phyloP scores from a whole-genome alignment of 2,113 vertebrate genomes.

The Hippocampus guttulatus region DNA sequence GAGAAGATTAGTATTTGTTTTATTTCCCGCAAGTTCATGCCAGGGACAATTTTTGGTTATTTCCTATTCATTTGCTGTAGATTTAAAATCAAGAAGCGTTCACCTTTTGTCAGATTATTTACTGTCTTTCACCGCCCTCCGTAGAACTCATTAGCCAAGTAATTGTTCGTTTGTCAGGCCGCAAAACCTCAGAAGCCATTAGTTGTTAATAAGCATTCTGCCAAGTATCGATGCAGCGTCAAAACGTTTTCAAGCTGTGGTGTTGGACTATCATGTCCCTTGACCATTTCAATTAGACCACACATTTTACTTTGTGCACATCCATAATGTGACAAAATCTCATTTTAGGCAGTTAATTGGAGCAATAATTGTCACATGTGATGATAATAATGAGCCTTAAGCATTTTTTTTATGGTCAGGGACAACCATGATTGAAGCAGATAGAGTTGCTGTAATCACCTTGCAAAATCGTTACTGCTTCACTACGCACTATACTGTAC shows the following conservation, averaged over 20 bases:
- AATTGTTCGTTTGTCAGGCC: conserved; percentile 2
- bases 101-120: conserved; percentile 17
- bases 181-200: background rate
- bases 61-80: background rate
- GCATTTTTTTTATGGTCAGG: background rate
- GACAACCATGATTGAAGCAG: background rate
- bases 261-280: conserved; percentile 5
- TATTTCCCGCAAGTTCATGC: background rate
- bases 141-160: background rate
- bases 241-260: conserved; percentile 18
- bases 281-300: conserved; percentile 2
- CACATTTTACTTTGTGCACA: conserved; percentile 12
- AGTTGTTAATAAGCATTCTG: background rate
- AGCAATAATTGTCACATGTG: conserved; percentile 4
- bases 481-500: background rate
- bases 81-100: conserved; percentile 17
- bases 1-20: too few relatives aligned
- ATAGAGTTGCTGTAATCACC: background rate
- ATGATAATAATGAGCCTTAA: background rate
- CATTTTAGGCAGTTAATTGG: conserved; percentile 19
- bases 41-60: background rate
- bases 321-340: conserved; percentile 7
- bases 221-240: conserved; percentile 16
- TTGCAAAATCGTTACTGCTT: background rate
- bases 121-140: conserved; percentile 9